Base-by-base conservation (phyloP, 2,888 invertebrate genomes). In the Muschampia staudingeri region DNA sequence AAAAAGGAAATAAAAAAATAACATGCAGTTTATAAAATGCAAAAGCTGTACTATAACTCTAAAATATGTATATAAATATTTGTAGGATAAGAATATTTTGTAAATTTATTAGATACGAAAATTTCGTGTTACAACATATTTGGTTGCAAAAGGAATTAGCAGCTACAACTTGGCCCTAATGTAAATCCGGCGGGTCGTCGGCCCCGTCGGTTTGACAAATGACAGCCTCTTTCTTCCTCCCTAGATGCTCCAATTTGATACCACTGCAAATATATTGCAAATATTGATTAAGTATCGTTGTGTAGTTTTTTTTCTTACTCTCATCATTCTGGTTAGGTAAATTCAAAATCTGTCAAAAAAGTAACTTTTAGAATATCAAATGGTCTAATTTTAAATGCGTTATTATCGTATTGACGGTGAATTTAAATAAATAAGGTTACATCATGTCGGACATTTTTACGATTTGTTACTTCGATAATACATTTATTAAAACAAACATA, bases 171-270 rank as follows among this genome's bases (percentile, higher is more conserved):
- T 82, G 87, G 77, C 84, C 87, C 78, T 86, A 83, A 87, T 83
- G 80, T 87, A 80, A 78, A 75, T 81, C 81, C 48, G 71, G 70
- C 82, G 80, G 85, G 86, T 86, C 87, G 83, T 81, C 80, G 87
- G 80, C 75, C 83, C 83, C 44, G 82, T 30, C 37, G 77, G 85
- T 85, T 86, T 91, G 90, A 91, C 88, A 89, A 92, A 92, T 91
- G 88, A 85, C 85, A 88, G 84, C 84, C 87, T 85, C 89, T 75
- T 79, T 85, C 89, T 75, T 79, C 83, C 81, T n/a, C 78, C 84
- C 85, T 87, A 89, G 91, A 92, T 92, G 91, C 78, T 89, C 92
- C 82, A 91, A 79, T 93, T 93, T 87, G 90, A 92, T 93, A 89
- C 89, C 71, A 71, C 79, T 65, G 72, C 73, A 73, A 71, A 67